These are phyloP conservation scores for Eleginops maclovinus DNA, from an alignment of 2,113 vertebrate genomes.

Conservation along the genomic window DNA sequence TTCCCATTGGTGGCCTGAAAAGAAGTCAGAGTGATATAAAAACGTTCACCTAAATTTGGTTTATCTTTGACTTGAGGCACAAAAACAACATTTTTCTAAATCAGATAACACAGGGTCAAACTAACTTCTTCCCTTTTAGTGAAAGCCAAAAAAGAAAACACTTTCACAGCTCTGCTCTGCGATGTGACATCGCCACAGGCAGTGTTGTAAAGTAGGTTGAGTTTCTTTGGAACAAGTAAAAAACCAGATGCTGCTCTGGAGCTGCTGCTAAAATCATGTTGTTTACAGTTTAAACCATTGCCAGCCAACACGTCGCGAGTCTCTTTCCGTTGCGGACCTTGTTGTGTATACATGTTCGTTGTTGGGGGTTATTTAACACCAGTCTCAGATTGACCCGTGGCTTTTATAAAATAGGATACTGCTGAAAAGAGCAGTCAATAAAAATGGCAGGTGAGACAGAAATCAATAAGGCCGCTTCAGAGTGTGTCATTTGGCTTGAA, in stretches of 20 bases:
- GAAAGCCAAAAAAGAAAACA: slow-evolving; percentile 12
- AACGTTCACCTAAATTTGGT: not conserved
- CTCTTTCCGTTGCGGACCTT: not conserved
- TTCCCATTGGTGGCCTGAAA: not conserved
- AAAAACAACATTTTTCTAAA: not conserved
- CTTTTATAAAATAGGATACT: slow-evolving; percentile 36
- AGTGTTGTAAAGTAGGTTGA: slow-evolving; percentile 5
- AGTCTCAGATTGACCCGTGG: not conserved
- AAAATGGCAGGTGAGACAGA: slow-evolving; percentile 65
- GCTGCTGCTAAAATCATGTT: not conserved
- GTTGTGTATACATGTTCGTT: not conserved
- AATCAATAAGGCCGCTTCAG: slow-evolving; percentile 71
- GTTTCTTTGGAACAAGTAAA: slow-evolving; percentile 7
- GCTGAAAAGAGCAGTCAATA: slow-evolving; percentile 50
- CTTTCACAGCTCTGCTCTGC: slow-evolving; percentile 6
- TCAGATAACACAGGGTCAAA: slow-evolving; percentile 35
- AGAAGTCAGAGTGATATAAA: slow-evolving; percentile 3
- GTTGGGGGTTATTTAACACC: slow-evolving; percentile 18
- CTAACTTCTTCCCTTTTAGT: not conserved
- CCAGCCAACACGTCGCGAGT: not conserved
- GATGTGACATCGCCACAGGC: not conserved
- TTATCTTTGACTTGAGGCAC: slow-evolving; percentile 6
- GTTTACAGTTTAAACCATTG: slow-evolving; percentile 3
- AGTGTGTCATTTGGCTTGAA: slow-evolving; percentile 64
- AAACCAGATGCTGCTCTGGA: slow-evolving; percentile 7